Conservation (phyloP, 2,888 invertebrate genomes). For the Anthoptus insignis region DNA sequence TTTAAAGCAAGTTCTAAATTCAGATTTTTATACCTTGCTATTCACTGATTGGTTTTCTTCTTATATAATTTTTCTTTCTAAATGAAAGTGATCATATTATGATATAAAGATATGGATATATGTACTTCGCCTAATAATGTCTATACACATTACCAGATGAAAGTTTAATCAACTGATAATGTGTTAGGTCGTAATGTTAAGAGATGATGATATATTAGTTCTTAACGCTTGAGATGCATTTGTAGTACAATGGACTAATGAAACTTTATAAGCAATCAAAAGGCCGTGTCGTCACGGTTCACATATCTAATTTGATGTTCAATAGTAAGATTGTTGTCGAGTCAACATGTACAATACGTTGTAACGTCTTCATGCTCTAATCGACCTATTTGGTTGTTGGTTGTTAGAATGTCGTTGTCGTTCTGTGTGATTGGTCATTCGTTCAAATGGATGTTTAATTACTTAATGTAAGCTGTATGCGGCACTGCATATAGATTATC, state of each 20-base stretch:
- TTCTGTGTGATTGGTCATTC: conserved; percentile 16
- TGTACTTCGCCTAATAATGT: too few relatives aligned
- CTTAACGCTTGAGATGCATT: conserved; percentile 1
- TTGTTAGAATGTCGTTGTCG: conserved; percentile 22
- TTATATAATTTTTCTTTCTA: too few relatives aligned
- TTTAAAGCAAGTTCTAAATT: too few relatives aligned
- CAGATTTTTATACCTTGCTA: too few relatives aligned
- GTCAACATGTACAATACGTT: conserved; percentile 19
- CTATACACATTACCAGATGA: background rate
- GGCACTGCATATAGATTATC: background rate
- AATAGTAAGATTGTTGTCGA: conserved; percentile 29
- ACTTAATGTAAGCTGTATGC: background rate
- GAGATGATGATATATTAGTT: background rate
- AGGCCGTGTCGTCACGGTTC: conserved; percentile 25
- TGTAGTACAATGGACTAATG: conserved; percentile 15
- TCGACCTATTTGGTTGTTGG: conserved; percentile 22
- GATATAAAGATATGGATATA: background rate
- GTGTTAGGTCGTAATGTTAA: background rate
- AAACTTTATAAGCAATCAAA: conserved; percentile 16
- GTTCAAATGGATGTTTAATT: conserved; percentile 30
- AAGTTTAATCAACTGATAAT: conserved; percentile 4
- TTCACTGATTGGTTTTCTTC: background rate
- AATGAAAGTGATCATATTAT: background rate
- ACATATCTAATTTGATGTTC: conserved; percentile 8
- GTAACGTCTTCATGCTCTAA: conserved; percentile 32